Percentiles rank a stretch among this genome's conserved stretches.
phyloP scores from a whole-genome alignment of 2,888 invertebrate species.

The Apamea epomidion region DNA sequence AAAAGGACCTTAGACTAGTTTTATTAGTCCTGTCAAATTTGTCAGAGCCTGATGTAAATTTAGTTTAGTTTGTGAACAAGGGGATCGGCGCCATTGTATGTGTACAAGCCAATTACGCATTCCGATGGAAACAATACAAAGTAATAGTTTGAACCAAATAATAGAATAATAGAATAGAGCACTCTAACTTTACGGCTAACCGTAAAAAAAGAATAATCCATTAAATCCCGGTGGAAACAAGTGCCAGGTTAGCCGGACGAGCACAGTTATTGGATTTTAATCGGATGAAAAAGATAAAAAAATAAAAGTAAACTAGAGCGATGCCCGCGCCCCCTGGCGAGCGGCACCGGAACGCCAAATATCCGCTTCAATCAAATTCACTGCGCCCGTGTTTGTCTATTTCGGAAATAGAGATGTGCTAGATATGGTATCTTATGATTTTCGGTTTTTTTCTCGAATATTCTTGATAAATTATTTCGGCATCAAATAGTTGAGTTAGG shows the following conservation, averaged over 20 bases:
- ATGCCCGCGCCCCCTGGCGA: conserved; percentile 33
- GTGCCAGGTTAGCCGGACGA: conserved; percentile 2
- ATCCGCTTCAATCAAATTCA: conserved; percentile 70
- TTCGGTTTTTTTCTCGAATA: neutral
- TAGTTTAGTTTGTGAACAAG: too few species aligned
- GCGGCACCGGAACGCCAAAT: conserved; percentile 61
- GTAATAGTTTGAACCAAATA: neutral
- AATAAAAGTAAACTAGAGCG: conserved; percentile 45
- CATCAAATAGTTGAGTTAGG: neutral
- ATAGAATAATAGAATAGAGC: conserved; percentile 16
- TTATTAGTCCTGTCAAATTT: too few species aligned
- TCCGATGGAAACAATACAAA: neutral
- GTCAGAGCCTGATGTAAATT: too few species aligned
- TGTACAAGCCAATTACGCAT: neutral
- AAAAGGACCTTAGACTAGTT: too few species aligned
- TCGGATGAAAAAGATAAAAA: conserved; percentile 56
- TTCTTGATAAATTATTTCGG: neutral
- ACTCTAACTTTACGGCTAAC: neutral
- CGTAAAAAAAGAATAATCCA: conserved; percentile 8
- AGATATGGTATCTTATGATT: conserved; percentile 13
- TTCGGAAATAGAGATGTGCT: conserved; percentile 37
- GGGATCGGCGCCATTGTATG: too few species aligned
- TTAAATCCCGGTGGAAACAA: conserved; percentile 12
- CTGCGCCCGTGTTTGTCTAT: conserved; percentile 53
- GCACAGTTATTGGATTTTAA: conserved; percentile 60